Base-by-base conservation (phyloP, 2,113 vertebrate genomes). In the Polypterus senegalus region DNA sequence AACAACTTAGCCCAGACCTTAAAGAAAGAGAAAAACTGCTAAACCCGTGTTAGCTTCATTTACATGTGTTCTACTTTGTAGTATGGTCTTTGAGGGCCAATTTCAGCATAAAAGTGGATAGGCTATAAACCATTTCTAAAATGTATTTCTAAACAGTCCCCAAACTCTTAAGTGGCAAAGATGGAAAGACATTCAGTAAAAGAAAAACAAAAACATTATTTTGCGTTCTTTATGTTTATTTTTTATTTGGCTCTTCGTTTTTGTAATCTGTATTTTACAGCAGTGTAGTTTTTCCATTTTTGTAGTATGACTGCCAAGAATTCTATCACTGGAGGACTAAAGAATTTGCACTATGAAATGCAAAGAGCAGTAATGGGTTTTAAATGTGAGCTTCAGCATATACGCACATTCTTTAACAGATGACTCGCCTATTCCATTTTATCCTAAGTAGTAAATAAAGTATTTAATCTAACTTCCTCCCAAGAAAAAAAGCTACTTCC, bases 391-490 rank as follows among this genome's bases (percentile, higher is more conserved):
- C 55, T 6, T 27, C 47, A 54, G 62, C 62, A 53, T 58, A 67
- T n/a, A 47, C 11, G 47, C 59, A 45, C 66, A 74, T 66, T 69
- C 71, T 51, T 73, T 65, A 67, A 63, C 62, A 76, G 73, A 76
- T 63, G 65, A 72, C 74, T 69, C 71, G 75, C 63, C 65, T 49
- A 47, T 75, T 80, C 77, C 77, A 80, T 67, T 60, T 51, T 48
- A 56, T 74, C 71, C 70, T 60, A 9, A 75, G 76, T 62, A 78
- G 76, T 78, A 77, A 82, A 82, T 78, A 80, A 77, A 78, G 79
- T 73, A 75, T 79, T 79, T 75, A 76, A 78, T 79, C 71, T 73
- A 55, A 70, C 68, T 5, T 48, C 73, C 66, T 57, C 75, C 27
- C 74, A 74, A 59, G 54, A 3, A 49, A 46, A 46, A 27, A 27